Conservation (phyloP, 37 sponge, comb jelly and placozoan genomes). For the Cliona cf. orientalis region DNA sequence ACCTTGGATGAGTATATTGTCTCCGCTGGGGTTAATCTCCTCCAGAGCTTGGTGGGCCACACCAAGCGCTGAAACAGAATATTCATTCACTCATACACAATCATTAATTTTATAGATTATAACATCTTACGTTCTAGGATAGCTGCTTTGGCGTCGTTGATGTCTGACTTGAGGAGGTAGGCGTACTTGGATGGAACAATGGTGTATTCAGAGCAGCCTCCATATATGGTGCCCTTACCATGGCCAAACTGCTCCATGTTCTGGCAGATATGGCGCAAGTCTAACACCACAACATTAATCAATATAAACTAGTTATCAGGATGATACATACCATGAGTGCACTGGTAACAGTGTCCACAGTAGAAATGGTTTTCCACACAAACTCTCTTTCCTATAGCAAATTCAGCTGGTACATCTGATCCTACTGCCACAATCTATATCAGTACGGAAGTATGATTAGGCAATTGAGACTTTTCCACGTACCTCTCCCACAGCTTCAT, state of each 20-base stretch:
- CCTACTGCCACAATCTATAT: slow-evolving; percentile 77
- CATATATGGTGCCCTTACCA: slow-evolving; percentile 89
- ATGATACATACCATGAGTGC: background rate
- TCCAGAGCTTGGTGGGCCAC: slow-evolving; percentile 95
- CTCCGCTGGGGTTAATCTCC: slow-evolving; percentile 69
- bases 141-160: slow-evolving; percentile 73
- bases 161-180: slow-evolving; percentile 77
- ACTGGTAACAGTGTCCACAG: slow-evolving; percentile 92
- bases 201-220: slow-evolving; percentile 90
- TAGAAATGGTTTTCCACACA: slow-evolving; percentile 95
- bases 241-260: slow-evolving; percentile 89
- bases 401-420: slow-evolving; percentile 62
- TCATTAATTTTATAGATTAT: background rate
- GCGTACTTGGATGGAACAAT: slow-evolving; percentile 86
- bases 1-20: slow-evolving; percentile 81
- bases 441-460: background rate
- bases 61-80: slow-evolving; percentile 72
- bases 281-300: slow-evolving; percentile 20
- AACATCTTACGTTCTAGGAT: slow-evolving; percentile 82
- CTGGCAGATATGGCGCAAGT: slow-evolving; percentile 88
- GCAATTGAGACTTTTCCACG: background rate
- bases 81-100: background rate
- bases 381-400: slow-evolving; percentile 74
- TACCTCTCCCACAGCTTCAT: slow-evolving; percentile 91
- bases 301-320: too few species aligned